phyloP scores from a whole-genome alignment of 1,140 invertebrate species.

The Drosophila erecta region DNA sequence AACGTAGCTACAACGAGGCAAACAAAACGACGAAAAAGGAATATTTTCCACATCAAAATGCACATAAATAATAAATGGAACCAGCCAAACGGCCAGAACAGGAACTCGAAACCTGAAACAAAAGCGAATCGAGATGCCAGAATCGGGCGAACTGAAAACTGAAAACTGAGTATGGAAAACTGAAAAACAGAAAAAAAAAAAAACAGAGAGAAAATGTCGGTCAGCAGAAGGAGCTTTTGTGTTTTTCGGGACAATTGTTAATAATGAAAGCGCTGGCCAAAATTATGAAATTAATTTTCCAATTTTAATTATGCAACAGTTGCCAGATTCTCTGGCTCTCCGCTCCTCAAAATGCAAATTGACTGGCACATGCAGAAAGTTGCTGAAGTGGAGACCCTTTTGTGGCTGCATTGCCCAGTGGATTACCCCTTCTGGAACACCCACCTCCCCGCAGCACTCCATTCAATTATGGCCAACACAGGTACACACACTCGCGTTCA shows the following conservation, averaged over 20 bases:
- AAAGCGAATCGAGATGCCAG: conserved; percentile 29
- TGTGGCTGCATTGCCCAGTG: conserved; percentile 20
- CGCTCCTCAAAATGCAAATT: conserved; percentile 69
- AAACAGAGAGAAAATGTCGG: conserved; percentile 35
- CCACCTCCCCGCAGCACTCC: neutral
- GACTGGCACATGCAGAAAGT: conserved; percentile 32
- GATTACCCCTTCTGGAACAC: conserved; percentile 4
- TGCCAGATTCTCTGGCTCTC: conserved; percentile 9
- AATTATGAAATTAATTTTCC: conserved; percentile 81
- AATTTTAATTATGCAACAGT: conserved; percentile 81
- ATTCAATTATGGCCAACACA: conserved; percentile 32
- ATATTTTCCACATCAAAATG: conserved; percentile 77
- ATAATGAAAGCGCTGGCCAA: conserved; percentile 64
- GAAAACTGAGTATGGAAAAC: neutral
- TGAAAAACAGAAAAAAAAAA: neutral
- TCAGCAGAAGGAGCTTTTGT: conserved; percentile 53
- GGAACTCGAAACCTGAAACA: conserved; percentile 48
- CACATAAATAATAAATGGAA: conserved; percentile 82
- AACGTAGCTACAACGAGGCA: conserved; percentile 29
- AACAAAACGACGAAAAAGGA: conserved; percentile 54
- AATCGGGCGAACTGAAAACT: conserved; percentile 12
- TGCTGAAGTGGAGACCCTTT: conserved; percentile 25
- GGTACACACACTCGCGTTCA: neutral
- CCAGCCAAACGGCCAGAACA: conserved; percentile 56
- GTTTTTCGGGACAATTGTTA: conserved; percentile 55